A percentile compares a stretch with the other conserved stretches of the same genome.
These are phyloP conservation scores for Galeruca laticollis DNA, from an alignment of 2,888 invertebrate genomes.

Conservation along the genomic window DNA sequence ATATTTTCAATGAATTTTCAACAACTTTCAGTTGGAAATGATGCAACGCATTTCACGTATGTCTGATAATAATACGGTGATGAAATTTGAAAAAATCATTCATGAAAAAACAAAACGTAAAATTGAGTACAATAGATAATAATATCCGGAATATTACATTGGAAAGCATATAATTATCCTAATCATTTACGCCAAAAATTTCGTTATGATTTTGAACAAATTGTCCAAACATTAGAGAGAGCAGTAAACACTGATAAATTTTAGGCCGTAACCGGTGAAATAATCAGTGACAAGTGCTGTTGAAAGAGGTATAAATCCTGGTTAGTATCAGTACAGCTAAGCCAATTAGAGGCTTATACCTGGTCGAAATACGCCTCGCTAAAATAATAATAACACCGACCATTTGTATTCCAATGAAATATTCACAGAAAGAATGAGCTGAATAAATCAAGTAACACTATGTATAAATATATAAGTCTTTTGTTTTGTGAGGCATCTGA, in stretches of 20 bases:
- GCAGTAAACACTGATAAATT: slow-evolving; percentile 58
- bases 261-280: slow-evolving; percentile 55
- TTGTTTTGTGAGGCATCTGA: slow-evolving; percentile 50
- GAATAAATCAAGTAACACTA: slow-evolving; percentile 55
- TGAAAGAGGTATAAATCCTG: slow-evolving; percentile 61
- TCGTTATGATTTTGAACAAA: slow-evolving; percentile 43
- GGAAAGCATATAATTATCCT: too few species aligned
- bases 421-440: slow-evolving; percentile 54
- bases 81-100: too few species aligned
- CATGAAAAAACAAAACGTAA: too few species aligned
- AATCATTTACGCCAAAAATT: slow-evolving; percentile 16
- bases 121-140: too few species aligned
- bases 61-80: too few species aligned
- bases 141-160: too few species aligned
- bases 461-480: slow-evolving; percentile 53
- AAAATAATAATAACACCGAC: slow-evolving; percentile 63
- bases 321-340: slow-evolving; percentile 59
- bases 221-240: slow-evolving; percentile 47
- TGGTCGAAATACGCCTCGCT: slow-evolving; percentile 56
- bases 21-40: too few species aligned
- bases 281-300: slow-evolving; percentile 61
- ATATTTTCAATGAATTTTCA: too few species aligned
- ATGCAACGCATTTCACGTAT: too few species aligned
- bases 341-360: slow-evolving; percentile 61
- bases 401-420: slow-evolving; percentile 63